phyloP scores from a whole-genome alignment of 2,113 vertebrate species.

The Petrocephalus zakoni region DNA sequence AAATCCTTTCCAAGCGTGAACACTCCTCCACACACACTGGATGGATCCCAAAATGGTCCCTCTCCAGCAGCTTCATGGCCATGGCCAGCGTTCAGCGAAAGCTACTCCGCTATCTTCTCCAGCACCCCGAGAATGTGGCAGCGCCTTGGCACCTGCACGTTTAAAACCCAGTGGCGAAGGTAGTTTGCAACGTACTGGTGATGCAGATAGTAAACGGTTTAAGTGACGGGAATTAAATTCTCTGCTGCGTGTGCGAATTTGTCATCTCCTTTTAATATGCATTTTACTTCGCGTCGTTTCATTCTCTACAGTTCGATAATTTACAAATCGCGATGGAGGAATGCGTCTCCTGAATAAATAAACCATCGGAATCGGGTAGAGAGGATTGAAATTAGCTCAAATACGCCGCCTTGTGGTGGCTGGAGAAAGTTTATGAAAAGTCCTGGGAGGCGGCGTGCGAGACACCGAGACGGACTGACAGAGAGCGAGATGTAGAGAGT shows the following conservation, averaged over 20 bases:
- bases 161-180: background rate
- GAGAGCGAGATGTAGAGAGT: constrained; percentile 23
- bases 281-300: constrained; percentile 4
- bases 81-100: background rate
- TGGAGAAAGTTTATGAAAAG: constrained; percentile 2
- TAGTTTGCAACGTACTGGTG: background rate
- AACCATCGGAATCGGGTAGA: background rate
- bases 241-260: background rate
- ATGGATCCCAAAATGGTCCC: background rate
- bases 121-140: background rate
- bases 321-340: background rate
- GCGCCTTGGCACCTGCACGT: background rate
- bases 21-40: background rate
- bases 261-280: background rate
- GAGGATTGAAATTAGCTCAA: constrained; percentile 37
- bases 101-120: background rate
- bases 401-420: constrained; percentile 41
- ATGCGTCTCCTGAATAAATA: background rate
- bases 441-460: constrained; percentile 20
- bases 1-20: background rate
- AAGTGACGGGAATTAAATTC: constrained; percentile 4
- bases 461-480: constrained; percentile 23
- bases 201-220: background rate
- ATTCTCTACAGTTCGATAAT: background rate
- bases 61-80: background rate